phyloP scores from a whole-genome alignment of 2,797 vertebrate genomes.

The Silurus aristotelis region DNA sequence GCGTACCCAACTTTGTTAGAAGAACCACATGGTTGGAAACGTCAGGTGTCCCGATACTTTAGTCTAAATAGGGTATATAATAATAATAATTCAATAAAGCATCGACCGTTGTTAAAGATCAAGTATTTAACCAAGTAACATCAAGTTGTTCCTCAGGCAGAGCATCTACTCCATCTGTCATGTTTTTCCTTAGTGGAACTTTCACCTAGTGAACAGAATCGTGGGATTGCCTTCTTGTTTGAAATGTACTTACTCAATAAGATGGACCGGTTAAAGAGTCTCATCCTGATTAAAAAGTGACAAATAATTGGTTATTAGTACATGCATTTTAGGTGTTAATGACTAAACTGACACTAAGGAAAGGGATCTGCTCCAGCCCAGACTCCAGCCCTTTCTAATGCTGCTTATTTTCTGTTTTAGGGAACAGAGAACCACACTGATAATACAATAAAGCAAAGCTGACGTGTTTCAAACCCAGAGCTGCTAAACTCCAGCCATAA shows the following conservation, averaged over 20 bases:
- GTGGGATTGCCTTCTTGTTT: background rate
- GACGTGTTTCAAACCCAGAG: constrained; percentile 63
- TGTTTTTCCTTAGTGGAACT: background rate
- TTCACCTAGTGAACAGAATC: background rate
- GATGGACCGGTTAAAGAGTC: too few relatives aligned
- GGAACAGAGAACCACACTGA: constrained; percentile 68
- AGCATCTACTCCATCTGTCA: background rate
- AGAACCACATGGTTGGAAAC: too few relatives aligned
- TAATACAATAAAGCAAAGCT: constrained; percentile 53
- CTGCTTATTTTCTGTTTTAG: constrained; percentile 65
- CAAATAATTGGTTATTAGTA: background rate
- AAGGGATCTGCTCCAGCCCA: background rate
- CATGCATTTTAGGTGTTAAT: background rate
- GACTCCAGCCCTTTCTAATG: constrained; percentile 49
- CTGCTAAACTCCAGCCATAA: constrained; percentile 73
- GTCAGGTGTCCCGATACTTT: too few relatives aligned
- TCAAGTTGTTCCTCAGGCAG: background rate
- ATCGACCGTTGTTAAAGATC: too few relatives aligned
- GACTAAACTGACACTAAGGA: background rate
- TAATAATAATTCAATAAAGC: too few relatives aligned
- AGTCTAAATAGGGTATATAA: too few relatives aligned
- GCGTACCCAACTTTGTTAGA: too few relatives aligned
- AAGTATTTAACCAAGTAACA: background rate
- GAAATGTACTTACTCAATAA: background rate
- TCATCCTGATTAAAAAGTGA: background rate